These are phyloP conservation scores for Geotrupes spiniger DNA, from an alignment of 2,888 invertebrate genomes.

Conservation along the genomic window DNA sequence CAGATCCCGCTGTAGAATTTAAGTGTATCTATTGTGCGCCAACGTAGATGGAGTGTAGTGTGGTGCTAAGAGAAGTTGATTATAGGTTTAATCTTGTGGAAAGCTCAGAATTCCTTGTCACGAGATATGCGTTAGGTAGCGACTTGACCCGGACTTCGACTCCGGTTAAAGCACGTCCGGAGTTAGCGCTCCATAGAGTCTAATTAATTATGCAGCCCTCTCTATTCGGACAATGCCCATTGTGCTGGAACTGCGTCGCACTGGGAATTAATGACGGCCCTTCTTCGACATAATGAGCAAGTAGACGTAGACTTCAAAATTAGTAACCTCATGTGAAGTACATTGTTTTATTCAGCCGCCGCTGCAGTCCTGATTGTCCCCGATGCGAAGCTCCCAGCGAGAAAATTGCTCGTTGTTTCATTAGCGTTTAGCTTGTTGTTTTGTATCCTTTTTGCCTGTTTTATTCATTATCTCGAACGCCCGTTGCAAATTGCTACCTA, in stretches of 20 bases:
- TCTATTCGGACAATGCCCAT: slow-evolving; percentile 36
- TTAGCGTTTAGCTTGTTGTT: slow-evolving; percentile 27
- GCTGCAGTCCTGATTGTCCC: slow-evolving; percentile 14
- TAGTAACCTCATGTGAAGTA: slow-evolving; percentile 14
- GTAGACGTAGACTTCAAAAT: slow-evolving; percentile 12
- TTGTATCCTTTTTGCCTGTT: slow-evolving; percentile 26
- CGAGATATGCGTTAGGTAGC: slow-evolving; percentile 14
- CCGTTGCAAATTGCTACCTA: slow-evolving; percentile 23
- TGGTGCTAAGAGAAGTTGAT: slow-evolving; percentile 8
- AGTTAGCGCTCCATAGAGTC: slow-evolving; percentile 25
- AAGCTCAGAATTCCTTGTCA: slow-evolving; percentile 10
- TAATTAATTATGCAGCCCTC: slow-evolving; percentile 37
- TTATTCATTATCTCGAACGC: slow-evolving; percentile 25
- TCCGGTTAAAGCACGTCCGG: slow-evolving; percentile 28
- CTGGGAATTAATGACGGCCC: slow-evolving; percentile 35
- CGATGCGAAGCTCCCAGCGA: slow-evolving; percentile 13
- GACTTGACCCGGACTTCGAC: slow-evolving; percentile 25
- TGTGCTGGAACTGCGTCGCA: slow-evolving; percentile 32
- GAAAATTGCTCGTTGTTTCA: slow-evolving; percentile 26
- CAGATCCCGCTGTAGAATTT: too few relatives aligned
- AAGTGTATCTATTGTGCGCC: too few relatives aligned
- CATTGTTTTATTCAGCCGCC: slow-evolving; percentile 16
- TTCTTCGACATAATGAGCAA: slow-evolving; percentile 31
- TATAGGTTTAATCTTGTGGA: slow-evolving; percentile 18
- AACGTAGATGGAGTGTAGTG: too few relatives aligned